A percentile compares a stretch with the other conserved stretches of the same genome.
Conservation (phyloP, 2,888 invertebrate species). For the Alsophila aescularia region DNA sequence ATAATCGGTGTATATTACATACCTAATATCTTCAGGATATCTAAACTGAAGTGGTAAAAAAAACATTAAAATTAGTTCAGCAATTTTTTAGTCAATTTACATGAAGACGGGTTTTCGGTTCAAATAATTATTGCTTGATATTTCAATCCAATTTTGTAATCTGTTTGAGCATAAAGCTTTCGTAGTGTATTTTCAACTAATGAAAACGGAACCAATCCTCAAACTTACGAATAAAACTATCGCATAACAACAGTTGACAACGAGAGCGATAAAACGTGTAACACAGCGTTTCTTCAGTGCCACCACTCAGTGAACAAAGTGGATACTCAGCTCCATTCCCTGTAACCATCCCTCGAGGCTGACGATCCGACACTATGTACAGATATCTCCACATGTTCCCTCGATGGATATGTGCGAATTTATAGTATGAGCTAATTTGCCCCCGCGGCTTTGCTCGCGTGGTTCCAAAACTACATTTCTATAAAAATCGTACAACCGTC, state of each 20-base stretch:
- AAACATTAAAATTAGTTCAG: too few species aligned
- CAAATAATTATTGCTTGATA: too few species aligned
- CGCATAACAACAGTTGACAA: neutral
- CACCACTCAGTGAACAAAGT: slow-evolving; percentile 19
- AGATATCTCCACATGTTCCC: slow-evolving; percentile 18
- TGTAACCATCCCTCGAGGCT: slow-evolving; percentile 25
- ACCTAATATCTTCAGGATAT: too few species aligned
- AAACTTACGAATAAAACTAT: neutral
- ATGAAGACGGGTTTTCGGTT: too few species aligned
- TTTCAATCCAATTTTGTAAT: too few species aligned
- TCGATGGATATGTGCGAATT: slow-evolving; percentile 22
- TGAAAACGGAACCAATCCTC: neutral
- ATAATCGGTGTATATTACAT: too few species aligned
- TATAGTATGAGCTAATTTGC: too few species aligned
- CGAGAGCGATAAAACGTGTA: slow-evolving; percentile 8
- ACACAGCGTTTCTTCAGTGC: slow-evolving; percentile 16
- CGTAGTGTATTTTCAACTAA: neutral
- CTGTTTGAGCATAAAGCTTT: neutral
- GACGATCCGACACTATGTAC: slow-evolving; percentile 2
- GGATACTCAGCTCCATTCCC: slow-evolving; percentile 17
- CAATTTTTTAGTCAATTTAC: too few species aligned
- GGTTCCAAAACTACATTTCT: too few species aligned
- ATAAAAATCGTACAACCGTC: too few species aligned
- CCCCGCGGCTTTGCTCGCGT: too few species aligned
- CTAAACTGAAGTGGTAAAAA: too few species aligned